Base-by-base conservation (phyloP, 2,797 vertebrate species). In the Ctenosaura bakeri region DNA sequence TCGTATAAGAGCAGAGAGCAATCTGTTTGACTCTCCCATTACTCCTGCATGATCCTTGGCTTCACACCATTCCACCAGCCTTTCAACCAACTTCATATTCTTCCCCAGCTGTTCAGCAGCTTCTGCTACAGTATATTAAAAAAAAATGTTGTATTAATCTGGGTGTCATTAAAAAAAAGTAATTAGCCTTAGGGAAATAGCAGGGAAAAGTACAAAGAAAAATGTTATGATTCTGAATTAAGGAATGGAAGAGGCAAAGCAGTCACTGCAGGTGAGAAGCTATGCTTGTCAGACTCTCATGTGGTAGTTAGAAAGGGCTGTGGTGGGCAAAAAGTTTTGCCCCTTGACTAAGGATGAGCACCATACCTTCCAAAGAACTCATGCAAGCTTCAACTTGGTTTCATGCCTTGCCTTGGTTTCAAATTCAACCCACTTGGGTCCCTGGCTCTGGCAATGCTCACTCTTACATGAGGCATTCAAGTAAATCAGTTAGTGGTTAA, bases 11-110 rank as follows among this genome's bases (percentile, higher is more conserved):
- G 99, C 99, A 0, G 99, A 99, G 54, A 99, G 98, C 52, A 99
- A 98, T 94, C 99, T 97, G 97, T 99, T 99, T 82, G 99, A 99
- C 97, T 99, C 99, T 46, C 99, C 99, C 99, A 99, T 99, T 94
- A 99, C 99, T 14, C 99, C 99, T 0, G 99, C 99, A 0, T 99
- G 99, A 90, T 99, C 99, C 97, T 99, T 99, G 96, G 99, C 99
- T 97, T 99, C 99, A 90, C 99, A 99, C 99, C 99, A 99, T 95
- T 99, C 99, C 95, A 99, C 99, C 94, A 99, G 95, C 69, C 99
- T 97, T 96, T 99, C 98, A 94, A 99, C 98, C 96, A 99, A 97
- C 87, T 98, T 98, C 88, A 96, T 94, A 0, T 99, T 99, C 96
- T 98, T 99, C 50, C 99, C 99, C 97, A 99, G 97, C 97, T 99